Base-by-base conservation (phyloP, 2,888 invertebrate genomes). In the Trisateles emortualis region DNA sequence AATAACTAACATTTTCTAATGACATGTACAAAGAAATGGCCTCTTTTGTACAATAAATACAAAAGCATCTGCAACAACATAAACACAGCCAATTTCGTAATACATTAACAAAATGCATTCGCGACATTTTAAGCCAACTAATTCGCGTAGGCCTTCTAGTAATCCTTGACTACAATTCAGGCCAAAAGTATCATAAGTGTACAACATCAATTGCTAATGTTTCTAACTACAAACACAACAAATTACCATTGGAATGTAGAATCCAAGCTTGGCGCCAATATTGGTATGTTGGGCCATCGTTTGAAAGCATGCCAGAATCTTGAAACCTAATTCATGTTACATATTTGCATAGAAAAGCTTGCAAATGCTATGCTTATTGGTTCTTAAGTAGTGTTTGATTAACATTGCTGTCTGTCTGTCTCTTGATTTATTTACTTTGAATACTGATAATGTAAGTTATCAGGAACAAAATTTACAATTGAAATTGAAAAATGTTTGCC, bases 81-180 rank as follows among this genome's bases (percentile, higher is more conserved):
- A 26, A 22, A 26, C 8, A 26, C 8, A 2, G 5, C 22, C 26
- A 1, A 3, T 26, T 26, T 26, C 26, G 5, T 1, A 26, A 46
- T 26, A 17, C 50, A 46, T 26, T 43, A 11, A 30, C 35, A 11
- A 53, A 68, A 57, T 61, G 3, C 62, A 67, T 61, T 52, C 49
- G 11, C 30, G 26, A 40, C 44, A 52, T 53, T 69, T 58, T 24
- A 47, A 45, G 44, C 42, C 47, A 59, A 22, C 33, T 44, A 44
- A 67, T 56, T 60, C 46, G 69, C 72, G 69, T 70, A 66, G 72
- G 72, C 29, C 24, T 16, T 46, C 55, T 22, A 51, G 72, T 52
- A 56, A 66, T 68, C 69, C 72, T 70, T 70, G 72, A 58, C 49
- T 57, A 40, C 49, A 58, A 72, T 58, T 66, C 59, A 43, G 69